These are phyloP conservation scores for Raja brachyura DNA, from an alignment of 2,113 vertebrate species.

Conservation along the genomic window DNA sequence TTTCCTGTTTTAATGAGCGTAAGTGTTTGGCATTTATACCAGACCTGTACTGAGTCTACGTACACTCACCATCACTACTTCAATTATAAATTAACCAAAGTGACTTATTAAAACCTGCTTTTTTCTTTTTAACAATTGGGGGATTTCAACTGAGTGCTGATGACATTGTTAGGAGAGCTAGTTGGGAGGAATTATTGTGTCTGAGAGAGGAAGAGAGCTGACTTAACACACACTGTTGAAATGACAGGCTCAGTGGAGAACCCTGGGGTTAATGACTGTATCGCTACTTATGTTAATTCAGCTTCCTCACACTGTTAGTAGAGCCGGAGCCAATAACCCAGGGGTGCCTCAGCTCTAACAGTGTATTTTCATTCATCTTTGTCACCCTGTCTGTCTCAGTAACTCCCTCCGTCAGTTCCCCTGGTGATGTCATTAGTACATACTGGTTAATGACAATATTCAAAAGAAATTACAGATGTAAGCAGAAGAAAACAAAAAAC, in stretches of 20 bases:
- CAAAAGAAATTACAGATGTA: conserved; percentile 15
- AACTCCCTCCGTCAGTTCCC: conserved; percentile 34
- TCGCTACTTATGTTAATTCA: conserved; percentile 25
- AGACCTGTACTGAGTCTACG: background rate
- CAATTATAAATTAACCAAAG: background rate
- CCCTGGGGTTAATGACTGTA: conserved; percentile 34
- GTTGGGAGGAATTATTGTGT: conserved; percentile 4
- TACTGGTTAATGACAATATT: conserved; percentile 38
- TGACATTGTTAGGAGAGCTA: conserved; percentile 1
- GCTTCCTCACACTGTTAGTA: conserved; percentile 19
- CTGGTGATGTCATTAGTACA: conserved; percentile 32
- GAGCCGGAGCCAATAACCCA: conserved; percentile 27
- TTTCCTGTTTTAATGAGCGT: background rate
- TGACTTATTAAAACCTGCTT: background rate
- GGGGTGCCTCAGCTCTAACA: conserved; percentile 21
- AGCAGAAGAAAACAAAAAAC: conserved; percentile 24
- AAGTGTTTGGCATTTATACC: background rate
- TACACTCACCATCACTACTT: background rate
- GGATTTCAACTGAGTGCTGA: background rate
- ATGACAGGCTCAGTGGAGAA: conserved; percentile 34
- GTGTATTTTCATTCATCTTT: conserved; percentile 25
- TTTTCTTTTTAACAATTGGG: background rate
- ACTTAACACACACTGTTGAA: conserved; percentile 25
- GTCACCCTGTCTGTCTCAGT: conserved; percentile 34
- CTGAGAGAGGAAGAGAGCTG: conserved; percentile 15